Base-by-base conservation (phyloP, 2,888 invertebrate species). In the Sphinx pinastri region DNA sequence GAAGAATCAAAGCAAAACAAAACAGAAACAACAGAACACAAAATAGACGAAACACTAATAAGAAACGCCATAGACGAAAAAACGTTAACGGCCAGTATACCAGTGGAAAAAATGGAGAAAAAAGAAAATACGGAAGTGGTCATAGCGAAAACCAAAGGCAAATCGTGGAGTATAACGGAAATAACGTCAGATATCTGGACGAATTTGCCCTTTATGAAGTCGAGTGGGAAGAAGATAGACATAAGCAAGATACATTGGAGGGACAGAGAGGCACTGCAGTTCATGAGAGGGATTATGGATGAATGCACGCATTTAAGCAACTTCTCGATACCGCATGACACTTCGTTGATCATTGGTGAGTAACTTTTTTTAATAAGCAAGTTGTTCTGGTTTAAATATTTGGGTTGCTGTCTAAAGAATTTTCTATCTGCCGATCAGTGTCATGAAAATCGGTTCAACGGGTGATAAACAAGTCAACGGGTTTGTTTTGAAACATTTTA, bases 221-320 rank as follows among this genome's bases (percentile, higher is more conserved):
- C 86, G 31, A 85, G 80, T 52, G 89, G 82, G 74, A 94, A 83
- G 78, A 94, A 93, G 85, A 95, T 95, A 85, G 94, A 95, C 78
- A 95, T 95, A 80, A 92, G 89, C 69, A 95, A 95, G 84, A 95
- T 95, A 70, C 96, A 96, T 77, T 96, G 95, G 95, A 95, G 96
- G 76, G 96, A 97, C 85, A 95, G 95, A 78, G 97, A 98, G 88
- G 97, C 98, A 0, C 80, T 98, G 70, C 97, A 98, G 91, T 99
- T 99, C 85, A 99, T 99, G 99, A 94, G 98, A 67, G 99, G 99
- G 0, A 96, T 99, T 77, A 99, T 99, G 99, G 99, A 99, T 85
- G 99, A 99, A 88, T 99, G 99, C 87, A 99, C 99, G 0, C 99
- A 99, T 92, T 94, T 99, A 57, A 97, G 96, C 76, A 99, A 99